Evolutionary conservation across 2,888 invertebrate species (phyloP).

Genomic region (Trimorus sp.): DNA sequence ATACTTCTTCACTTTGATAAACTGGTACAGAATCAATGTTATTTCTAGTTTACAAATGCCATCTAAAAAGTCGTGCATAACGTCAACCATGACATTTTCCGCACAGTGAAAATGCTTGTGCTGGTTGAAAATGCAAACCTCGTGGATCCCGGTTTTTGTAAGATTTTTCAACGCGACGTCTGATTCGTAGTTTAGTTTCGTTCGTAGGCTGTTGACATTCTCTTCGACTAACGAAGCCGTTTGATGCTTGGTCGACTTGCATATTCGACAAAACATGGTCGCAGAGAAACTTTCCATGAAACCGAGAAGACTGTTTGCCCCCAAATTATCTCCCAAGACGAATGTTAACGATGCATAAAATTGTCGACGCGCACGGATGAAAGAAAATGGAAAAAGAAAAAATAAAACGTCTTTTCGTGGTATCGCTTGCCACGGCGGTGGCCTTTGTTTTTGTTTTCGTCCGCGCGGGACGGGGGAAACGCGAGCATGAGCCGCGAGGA

Average conservation of each 20-base stretch:
- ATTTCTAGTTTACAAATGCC: conserved; percentile 41
- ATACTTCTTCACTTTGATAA: conserved; percentile 15
- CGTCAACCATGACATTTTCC: conserved; percentile 22
- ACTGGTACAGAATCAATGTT: conserved; percentile 19
- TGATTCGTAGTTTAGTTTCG: conserved; percentile 7
- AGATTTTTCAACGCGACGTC: conserved; percentile 6
- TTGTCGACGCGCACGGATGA: no score
- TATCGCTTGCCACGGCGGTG: no score
- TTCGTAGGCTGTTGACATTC: conserved; percentile 13
- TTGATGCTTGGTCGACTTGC: background rate
- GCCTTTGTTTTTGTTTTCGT: no score
- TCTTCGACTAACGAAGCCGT: conserved; percentile 5
- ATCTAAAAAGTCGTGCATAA: conserved; percentile 43
- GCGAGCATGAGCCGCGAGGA: no score
- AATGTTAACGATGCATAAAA: no score
- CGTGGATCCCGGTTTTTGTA: conserved; percentile 27
- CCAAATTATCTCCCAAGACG: no score
- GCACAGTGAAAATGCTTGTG: conserved; percentile 19
- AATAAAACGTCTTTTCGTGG: no score
- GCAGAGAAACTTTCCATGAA: no score
- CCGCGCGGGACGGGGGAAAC: no score
- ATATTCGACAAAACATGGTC: conserved; percentile 30
- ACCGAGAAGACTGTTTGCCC: no score
- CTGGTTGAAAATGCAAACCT: conserved; percentile 31
- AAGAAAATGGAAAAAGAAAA: no score